Evolutionary conservation across 2,113 vertebrate species (phyloP).

Genomic region (Microtus oregoni): DNA sequence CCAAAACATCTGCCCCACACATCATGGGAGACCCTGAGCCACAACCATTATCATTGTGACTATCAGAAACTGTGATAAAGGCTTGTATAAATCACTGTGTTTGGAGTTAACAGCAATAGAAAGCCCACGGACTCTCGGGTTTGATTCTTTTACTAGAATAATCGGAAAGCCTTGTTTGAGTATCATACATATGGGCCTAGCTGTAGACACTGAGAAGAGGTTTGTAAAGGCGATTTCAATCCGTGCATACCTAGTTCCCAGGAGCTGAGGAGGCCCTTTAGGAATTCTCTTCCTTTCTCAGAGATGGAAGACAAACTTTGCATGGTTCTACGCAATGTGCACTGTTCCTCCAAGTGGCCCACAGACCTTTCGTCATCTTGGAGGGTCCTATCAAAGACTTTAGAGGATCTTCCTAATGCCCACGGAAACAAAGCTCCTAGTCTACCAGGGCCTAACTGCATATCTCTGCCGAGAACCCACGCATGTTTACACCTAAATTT

Average conservation of each 20-base stretch:
- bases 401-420: conserved; percentile 6
- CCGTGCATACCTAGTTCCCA: background rate
- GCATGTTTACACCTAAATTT: background rate
- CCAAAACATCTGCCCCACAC: background rate
- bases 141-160: background rate
- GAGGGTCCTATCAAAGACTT: background rate
- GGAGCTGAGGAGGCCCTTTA: background rate
- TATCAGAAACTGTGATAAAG: background rate
- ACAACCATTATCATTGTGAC: background rate
- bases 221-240: background rate
- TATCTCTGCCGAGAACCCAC: background rate
- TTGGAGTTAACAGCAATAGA: background rate
- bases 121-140: background rate
- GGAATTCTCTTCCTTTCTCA: background rate
- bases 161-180: background rate
- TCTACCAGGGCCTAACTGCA: background rate
- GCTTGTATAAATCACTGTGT: background rate
- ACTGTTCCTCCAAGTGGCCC: background rate
- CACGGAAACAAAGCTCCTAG: background rate
- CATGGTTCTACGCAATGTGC: accelerated
- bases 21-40: background rate
- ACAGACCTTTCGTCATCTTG: background rate
- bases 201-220: background rate
- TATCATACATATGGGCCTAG: background rate
- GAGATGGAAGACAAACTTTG: background rate